Evolutionary conservation across 2,888 invertebrate species (phyloP), one percentile per base, ranked within the genome.

Genomic region (Troilus luridus): DNA sequence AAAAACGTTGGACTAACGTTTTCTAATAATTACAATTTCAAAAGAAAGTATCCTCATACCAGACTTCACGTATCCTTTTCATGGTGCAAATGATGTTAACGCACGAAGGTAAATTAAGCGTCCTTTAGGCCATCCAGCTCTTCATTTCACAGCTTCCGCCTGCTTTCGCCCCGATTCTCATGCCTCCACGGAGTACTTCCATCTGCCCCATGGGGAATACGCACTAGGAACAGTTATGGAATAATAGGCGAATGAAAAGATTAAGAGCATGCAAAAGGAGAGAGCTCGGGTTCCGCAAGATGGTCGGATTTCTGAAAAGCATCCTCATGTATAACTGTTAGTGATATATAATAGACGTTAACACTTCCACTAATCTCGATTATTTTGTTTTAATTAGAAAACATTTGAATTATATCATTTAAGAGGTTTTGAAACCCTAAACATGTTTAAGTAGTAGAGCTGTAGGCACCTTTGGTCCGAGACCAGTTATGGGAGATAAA

Each of bases 131-230:
- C 72, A 77, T 77, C 72, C 72, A 41, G 72, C 72, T 77, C 72
- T 77, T 77, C 72, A 41, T 77, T 77, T 77, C 27, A 77, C 72
- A 77, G 72, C 72, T 72, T 72, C 72, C 72, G 72, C 41, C 72
- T 72, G 27, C 72, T 77, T 41, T 77, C 72, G 72, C 72, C 72
- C 72, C 72, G 27, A 77, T 77, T 77, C 72, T 41, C 72, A 77
- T 77, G 72, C 8, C 27, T 77, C 41, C 27, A 41, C 24, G 14
- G 27, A 14, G 72, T 27, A 72, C 24, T 27, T 7, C 72, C 41
- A 19, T 41, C 72, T 77, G 72, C 72, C 41, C 72, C 41, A 77
- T 17, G 27, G 72, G 72, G 72, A 77, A 77, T 77, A 77, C 72
- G 72, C 72, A 27, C 72, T 9, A 77, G 72, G 27, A 41, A 77